These are phyloP conservation scores for Corynorhinus townsendii DNA, from an alignment of 2,113 vertebrate genomes.

Conservation along the genomic window DNA sequence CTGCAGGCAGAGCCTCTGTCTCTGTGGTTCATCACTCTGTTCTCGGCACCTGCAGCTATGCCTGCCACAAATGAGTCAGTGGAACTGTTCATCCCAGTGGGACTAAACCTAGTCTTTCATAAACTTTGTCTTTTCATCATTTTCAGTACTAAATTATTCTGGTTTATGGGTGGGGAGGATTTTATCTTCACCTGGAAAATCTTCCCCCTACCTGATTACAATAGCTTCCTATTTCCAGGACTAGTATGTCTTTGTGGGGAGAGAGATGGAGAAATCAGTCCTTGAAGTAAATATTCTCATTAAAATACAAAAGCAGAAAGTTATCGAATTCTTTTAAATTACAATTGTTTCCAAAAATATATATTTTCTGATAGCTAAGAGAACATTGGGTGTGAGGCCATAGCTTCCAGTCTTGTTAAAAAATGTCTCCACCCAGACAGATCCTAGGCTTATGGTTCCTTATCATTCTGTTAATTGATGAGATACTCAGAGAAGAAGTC, in stretches of 20 bases:
- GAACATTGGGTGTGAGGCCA: background rate
- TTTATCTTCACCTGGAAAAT: background rate
- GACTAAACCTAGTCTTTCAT: no score
- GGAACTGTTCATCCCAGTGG: background rate
- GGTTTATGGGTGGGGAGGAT: background rate
- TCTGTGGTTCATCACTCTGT: background rate
- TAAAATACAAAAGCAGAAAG: background rate
- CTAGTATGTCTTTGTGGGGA: background rate
- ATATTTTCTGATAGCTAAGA: background rate
- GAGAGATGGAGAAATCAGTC: background rate
- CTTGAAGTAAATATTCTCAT: conserved; percentile 1
- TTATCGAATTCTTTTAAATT: background rate
- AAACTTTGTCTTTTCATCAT: background rate
- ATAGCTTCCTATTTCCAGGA: conserved; percentile 2
- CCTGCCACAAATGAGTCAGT: background rate
- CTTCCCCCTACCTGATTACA: background rate
- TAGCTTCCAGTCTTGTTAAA: background rate
- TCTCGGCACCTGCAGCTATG: background rate
- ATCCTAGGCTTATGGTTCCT: background rate
- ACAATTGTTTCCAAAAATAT: background rate
- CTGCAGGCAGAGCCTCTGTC: background rate
- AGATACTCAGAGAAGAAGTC: background rate
- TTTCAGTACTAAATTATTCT: background rate
- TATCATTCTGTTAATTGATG: background rate
- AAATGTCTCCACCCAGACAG: background rate